Conservation (phyloP, 2,888 invertebrate genomes). For the Oligia latruncula region DNA sequence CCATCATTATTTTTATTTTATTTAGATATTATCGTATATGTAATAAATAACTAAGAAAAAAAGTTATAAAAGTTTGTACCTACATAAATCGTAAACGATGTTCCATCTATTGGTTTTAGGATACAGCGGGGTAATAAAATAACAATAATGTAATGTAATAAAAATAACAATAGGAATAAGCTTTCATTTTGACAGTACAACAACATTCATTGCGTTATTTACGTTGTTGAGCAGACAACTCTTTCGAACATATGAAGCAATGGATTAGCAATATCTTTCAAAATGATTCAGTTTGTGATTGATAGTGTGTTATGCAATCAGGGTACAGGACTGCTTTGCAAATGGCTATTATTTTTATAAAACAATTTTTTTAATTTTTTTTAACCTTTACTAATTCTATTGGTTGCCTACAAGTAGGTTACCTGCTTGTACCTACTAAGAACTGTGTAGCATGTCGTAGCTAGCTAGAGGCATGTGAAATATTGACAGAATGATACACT, state of each 20-base stretch:
- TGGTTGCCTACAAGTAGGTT: not conserved
- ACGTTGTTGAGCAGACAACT: not conserved
- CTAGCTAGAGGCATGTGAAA: not conserved
- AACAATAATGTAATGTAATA: no score
- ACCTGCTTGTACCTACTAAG: not conserved
- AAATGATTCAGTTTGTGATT: no score
- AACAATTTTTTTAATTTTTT: no score
- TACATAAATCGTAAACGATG: not conserved
- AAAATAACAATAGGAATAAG: no score
- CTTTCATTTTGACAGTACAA: no score
- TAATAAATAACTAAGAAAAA: not conserved
- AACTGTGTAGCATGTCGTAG: not conserved
- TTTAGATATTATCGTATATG: not conserved
- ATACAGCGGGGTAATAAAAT: not conserved
- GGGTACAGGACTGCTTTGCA: not conserved
- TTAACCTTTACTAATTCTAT: not conserved
- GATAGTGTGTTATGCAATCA: not conserved
- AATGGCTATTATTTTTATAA: no score
- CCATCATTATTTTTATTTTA: not conserved
- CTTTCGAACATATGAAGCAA: not conserved
- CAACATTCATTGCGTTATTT: not conserved
- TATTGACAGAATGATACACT: not conserved
- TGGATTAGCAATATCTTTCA: not conserved
- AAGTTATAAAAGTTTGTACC: not conserved
- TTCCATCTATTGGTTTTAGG: not conserved